These are phyloP conservation scores for Lithodes maja DNA, from an alignment of 2,888 invertebrate genomes.

Conservation along the genomic window DNA sequence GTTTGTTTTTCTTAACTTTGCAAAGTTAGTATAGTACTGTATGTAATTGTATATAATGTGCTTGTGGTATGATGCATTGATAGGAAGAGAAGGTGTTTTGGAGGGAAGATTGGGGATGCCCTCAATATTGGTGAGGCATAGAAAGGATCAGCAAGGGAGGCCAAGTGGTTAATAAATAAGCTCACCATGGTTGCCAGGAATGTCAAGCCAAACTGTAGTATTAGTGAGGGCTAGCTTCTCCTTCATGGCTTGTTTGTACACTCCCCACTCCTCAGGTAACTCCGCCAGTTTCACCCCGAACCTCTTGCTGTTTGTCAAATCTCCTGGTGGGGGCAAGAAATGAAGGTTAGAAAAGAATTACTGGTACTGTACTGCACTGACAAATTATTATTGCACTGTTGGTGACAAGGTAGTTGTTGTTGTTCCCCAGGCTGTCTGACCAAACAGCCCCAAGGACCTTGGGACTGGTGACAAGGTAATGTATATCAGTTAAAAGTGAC, in stretches of 20 bases:
- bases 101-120: no score
- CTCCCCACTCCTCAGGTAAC: constrained; percentile 49
- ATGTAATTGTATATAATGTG: no score
- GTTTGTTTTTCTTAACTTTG: no score
- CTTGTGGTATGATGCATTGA: no score
- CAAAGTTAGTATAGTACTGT: no score
- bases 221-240: constrained; percentile 28
- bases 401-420: background rate
- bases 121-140: no score
- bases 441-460: background rate
- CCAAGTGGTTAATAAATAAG: background rate
- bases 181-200: constrained; percentile 60
- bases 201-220: constrained; percentile 47
- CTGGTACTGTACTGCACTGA: background rate
- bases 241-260: constrained; percentile 44
- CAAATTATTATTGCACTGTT: background rate
- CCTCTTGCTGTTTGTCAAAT: constrained; percentile 49
- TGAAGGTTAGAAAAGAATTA: background rate
- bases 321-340: constrained; percentile 22
- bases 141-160: no score
- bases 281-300: constrained; percentile 47
- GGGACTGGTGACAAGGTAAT: background rate
- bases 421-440: no score
- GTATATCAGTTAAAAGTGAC: no score
- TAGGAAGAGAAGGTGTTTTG: no score